Conservation (phyloP, 2,888 invertebrate species). For the Xestia sexstrigata region DNA sequence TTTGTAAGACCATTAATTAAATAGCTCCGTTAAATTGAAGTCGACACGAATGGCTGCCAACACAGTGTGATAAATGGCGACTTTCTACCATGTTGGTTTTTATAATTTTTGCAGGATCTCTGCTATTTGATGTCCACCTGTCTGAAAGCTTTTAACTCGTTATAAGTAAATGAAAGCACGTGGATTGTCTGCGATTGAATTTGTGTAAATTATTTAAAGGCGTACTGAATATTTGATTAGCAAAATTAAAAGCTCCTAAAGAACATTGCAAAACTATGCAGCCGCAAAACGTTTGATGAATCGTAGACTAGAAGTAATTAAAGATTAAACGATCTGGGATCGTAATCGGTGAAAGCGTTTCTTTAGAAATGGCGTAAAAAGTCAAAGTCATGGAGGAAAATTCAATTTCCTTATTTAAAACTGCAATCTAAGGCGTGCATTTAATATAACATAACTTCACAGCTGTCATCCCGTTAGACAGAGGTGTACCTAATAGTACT, state of each 20-base stretch:
- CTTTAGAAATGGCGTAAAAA: background rate
- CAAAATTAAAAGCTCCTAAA: background rate
- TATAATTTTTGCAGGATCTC: conserved; percentile 31
- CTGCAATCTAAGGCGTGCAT: no score
- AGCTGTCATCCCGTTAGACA: no score
- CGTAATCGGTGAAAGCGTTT: background rate
- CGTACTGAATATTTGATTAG: background rate
- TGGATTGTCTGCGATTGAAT: background rate
- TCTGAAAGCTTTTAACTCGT: conserved; percentile 47
- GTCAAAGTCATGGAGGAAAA: no score
- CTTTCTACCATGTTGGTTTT: conserved; percentile 51
- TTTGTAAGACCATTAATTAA: conserved; percentile 72
- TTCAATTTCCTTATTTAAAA: background rate
- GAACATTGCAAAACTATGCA: background rate
- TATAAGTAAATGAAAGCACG: conserved; percentile 2
- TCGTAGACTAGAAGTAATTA: background rate
- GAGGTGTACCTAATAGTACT: no score
- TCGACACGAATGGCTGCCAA: conserved; percentile 64
- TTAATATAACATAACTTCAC: no score
- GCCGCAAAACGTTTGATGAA: background rate
- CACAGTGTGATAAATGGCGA: conserved; percentile 59
- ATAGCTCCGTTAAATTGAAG: conserved; percentile 67
- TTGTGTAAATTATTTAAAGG: background rate
- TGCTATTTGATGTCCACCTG: conserved; percentile 4
- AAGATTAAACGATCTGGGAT: background rate